Percentiles rank a stretch among this genome's conserved stretches.
phyloP scores from a whole-genome alignment of 2,888 invertebrate species.

The Parnassius smintheus region DNA sequence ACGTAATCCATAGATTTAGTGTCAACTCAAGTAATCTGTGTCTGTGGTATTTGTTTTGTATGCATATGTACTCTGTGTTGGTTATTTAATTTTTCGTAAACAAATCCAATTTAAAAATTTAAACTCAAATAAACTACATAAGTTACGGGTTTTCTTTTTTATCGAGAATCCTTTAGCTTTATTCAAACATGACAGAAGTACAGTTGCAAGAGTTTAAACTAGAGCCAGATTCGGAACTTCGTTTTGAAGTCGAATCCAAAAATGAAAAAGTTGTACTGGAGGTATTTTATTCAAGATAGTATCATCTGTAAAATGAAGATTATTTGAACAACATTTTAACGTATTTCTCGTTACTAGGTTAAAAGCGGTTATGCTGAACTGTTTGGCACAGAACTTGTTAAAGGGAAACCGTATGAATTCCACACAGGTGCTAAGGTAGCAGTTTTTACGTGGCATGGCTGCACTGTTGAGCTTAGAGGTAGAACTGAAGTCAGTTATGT shows the following conservation, averaged over 20 bases:
- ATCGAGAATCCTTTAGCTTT: not conserved
- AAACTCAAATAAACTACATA: too few species aligned
- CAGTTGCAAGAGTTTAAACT: constrained; percentile 88
- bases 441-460: constrained; percentile 98
- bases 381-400: constrained; percentile 97
- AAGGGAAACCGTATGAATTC: constrained; percentile 95
- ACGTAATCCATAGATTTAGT: too few species aligned
- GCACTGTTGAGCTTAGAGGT: constrained; percentile 91
- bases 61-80: too few species aligned
- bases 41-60: too few species aligned
- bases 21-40: too few species aligned
- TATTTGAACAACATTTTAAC: not conserved
- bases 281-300: constrained; percentile 59
- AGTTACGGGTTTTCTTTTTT: not conserved
- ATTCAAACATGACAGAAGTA: constrained; percentile 65
- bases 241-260: constrained; percentile 96
- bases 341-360: constrained; percentile 79
- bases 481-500: constrained; percentile 96
- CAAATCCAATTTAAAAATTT: too few species aligned
- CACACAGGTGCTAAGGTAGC: constrained; percentile 95
- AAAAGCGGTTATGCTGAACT: constrained; percentile 96
- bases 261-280: constrained; percentile 90
- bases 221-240: constrained; percentile 93
- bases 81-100: too few species aligned
- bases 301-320: not conserved